phyloP scores from a whole-genome alignment of 2,888 invertebrate species.

The Volucella zonaria region DNA sequence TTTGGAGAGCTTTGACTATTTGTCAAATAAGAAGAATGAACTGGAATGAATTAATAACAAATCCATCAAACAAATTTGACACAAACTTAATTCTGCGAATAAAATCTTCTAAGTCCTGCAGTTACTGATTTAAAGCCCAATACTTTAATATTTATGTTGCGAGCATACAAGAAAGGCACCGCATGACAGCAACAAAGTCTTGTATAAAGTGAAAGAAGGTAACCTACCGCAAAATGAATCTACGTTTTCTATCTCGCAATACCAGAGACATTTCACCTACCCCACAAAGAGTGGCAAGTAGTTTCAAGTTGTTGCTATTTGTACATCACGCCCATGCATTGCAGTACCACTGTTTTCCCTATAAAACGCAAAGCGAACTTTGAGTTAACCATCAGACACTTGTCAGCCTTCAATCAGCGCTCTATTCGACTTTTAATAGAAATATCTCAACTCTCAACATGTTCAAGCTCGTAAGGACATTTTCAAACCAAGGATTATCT shows the following conservation, averaged over 20 bases:
- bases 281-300: not conserved
- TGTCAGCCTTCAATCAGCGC: constrained; percentile 22
- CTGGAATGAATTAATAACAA: no score
- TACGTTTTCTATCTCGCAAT: constrained; percentile 18
- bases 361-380: constrained; percentile 30
- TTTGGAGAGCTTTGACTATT: no score
- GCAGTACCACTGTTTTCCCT: constrained; percentile 3
- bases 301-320: not conserved
- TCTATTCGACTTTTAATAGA: not conserved
- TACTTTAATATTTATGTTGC: no score
- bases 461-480: constrained; percentile 56
- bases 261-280: not conserved
- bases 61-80: no score
- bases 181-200: not conserved
- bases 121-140: no score
- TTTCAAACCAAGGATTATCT: not conserved
- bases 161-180: no score
- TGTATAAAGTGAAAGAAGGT: not conserved
- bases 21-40: no score
- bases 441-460: constrained; percentile 21
- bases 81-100: no score
- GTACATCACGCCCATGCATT: not conserved
- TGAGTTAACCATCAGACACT: constrained; percentile 32
- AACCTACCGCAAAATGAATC: constrained; percentile 2
- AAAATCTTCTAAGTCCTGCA: no score